These are phyloP conservation scores for Agrotis segetum DNA, from an alignment of 2,888 invertebrate species.

Conservation along the genomic window DNA sequence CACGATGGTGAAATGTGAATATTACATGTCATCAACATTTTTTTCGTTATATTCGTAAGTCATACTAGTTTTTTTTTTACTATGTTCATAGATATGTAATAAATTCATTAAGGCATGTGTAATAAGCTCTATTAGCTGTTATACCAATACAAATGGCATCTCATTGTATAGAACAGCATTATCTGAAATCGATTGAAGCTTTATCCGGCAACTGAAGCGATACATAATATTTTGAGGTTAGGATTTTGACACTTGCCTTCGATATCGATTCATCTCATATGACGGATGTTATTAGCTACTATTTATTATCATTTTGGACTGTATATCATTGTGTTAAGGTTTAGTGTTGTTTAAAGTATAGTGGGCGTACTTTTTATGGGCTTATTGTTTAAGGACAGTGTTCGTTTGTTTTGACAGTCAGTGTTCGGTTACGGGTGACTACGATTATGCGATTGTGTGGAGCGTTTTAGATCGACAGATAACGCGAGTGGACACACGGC, in stretches of 20 bases:
- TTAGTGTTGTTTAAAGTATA: constrained; percentile 66
- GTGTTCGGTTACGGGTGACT: constrained; percentile 87
- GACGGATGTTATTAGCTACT: constrained; percentile 71
- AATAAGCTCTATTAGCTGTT: neutral
- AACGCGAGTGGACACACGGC: constrained; percentile 74
- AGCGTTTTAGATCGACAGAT: constrained; percentile 87
- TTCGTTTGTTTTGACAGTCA: constrained; percentile 89
- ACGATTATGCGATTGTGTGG: constrained; percentile 86
- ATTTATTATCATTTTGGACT: constrained; percentile 62
- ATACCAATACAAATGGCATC: neutral
- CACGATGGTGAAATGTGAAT: neutral
- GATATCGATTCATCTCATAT: constrained; percentile 77
- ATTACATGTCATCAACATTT: neutral
- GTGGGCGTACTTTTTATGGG: constrained; percentile 72
- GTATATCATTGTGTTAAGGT: constrained; percentile 66
- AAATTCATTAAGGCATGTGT: neutral
- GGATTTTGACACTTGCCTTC: constrained; percentile 80
- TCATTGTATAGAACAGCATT: neutral
- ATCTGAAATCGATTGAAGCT: constrained; percentile 68
- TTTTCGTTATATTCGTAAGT: neutral
- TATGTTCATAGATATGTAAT: neutral
- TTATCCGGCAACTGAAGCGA: constrained; percentile 49
- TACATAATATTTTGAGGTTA: constrained; percentile 76
- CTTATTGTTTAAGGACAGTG: constrained; percentile 74
- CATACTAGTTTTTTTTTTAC: neutral